Base-by-base conservation (phyloP, 2,888 invertebrate species). In the Emmelina monodactyla region DNA sequence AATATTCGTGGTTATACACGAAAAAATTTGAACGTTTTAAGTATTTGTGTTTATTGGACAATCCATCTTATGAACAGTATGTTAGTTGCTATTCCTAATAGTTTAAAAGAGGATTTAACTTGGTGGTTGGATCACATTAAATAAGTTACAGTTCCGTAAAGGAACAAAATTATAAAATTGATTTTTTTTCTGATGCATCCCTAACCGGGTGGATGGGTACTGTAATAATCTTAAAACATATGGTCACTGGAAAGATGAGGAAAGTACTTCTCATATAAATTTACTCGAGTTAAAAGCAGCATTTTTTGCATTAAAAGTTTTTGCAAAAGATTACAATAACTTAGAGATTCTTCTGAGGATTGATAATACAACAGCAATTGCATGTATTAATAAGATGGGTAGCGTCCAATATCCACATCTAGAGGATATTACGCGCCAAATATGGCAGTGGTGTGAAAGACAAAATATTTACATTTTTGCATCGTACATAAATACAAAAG, bases 361-460 rank as follows among this genome's bases (percentile, higher is more conserved):
- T 31, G 31, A 31, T 16, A 31, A 31, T 31, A 31, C 31, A 9
- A 31, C 31, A 15, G 31, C 31, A 5, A 14, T 31, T 7, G 14
- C 31, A 5, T 31, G 31, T 9, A 19, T 19, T 6, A 19, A 19
- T 19, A 19, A 19, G 9, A 19, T 19, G 19, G 19, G 19, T 19
- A 31, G 31, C 15, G 31, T 31, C 2, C 16, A 31, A 16, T 31
- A 15, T n/a, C 31, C 31, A 19, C 19, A 19, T 9, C 19, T 19
- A 6, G 19, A 19, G 19, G 19, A 19, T 6, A 19, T 19, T 19
- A 19, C 19, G 9, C 5, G 19, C 6, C 19, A 19, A 6, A 19
- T 19, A 6, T 19, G 19, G 19, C 19, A 19, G 19, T 19, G 19
- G 19, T 19, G 19, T 9, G 19, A 19, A 19, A 19, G 19, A 9